Conservation (phyloP, 37 sponge, comb jelly and placozoan species). For the Theonella swinhoei region DNA sequence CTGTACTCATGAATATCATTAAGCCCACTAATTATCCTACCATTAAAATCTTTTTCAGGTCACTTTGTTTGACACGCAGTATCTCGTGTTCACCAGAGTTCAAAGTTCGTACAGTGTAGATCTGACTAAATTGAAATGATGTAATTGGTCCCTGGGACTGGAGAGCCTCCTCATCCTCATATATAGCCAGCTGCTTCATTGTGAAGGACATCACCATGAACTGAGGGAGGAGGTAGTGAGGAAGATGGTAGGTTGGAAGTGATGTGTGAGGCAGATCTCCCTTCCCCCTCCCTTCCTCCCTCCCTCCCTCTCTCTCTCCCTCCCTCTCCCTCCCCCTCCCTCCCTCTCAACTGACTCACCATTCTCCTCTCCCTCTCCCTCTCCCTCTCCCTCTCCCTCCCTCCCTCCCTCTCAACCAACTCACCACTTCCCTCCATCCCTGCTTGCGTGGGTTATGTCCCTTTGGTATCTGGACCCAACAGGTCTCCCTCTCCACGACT, state of each 20-base stretch:
- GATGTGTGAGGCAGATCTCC: too few species aligned
- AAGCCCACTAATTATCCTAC: conserved; percentile 3
- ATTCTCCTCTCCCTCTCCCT: too few species aligned
- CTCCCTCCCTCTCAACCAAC: too few species aligned
- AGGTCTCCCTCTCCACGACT: conserved; percentile 48
- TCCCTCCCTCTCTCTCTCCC: too few species aligned
- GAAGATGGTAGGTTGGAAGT: neutral
- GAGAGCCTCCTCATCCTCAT: conserved; percentile 60
- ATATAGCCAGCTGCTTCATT: conserved; percentile 52
- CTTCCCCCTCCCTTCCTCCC: too few species aligned
- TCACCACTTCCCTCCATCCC: conserved; percentile 84
- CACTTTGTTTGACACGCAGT: conserved; percentile 62
- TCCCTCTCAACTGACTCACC: too few species aligned
- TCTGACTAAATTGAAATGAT: conserved; percentile 68
- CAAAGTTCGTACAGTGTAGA: conserved; percentile 66
- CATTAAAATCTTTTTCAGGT: conserved; percentile 55
- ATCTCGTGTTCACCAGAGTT: conserved; percentile 73
- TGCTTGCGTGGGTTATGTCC: conserved; percentile 71
- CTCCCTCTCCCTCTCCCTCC: too few species aligned
- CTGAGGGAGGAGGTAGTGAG: conserved; percentile 13
- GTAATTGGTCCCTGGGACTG: conserved; percentile 40
- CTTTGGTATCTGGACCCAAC: conserved; percentile 60
- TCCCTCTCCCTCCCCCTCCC: too few species aligned
- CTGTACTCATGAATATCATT: too few species aligned
- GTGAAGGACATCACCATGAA: conserved; percentile 72